A percentile compares a stretch with the other conserved stretches of the same genome.
phyloP scores from a whole-genome alignment of 2,113 vertebrate species.

The Ranitomeya variabilis region DNA sequence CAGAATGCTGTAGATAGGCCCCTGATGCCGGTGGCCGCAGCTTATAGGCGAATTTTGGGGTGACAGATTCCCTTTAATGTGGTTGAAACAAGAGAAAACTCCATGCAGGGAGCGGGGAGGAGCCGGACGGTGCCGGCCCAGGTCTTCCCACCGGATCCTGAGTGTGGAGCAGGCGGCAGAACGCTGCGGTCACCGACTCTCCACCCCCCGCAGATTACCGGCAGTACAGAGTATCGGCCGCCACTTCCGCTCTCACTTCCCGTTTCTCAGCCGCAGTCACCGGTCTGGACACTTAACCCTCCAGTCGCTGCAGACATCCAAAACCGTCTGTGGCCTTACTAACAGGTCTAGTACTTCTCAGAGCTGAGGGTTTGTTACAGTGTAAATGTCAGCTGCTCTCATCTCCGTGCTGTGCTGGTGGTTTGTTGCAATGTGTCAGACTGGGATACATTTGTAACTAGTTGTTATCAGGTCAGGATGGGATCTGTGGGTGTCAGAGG shows the following conservation, averaged over 20 bases:
- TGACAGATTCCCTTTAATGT: no score
- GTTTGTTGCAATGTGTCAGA: background rate
- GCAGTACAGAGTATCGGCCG: background rate
- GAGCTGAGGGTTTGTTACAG: background rate
- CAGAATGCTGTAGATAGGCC: no score
- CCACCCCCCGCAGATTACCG: background rate
- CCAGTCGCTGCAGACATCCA: background rate
- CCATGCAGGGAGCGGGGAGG: background rate
- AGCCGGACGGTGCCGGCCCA: background rate
- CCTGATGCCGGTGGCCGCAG: no score
- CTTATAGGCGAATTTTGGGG: no score
- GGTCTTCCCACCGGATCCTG: background rate
- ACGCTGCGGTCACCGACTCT: background rate
- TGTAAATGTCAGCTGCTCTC: background rate
- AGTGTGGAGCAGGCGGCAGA: background rate
- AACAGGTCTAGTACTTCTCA: background rate
- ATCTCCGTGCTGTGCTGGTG: background rate
- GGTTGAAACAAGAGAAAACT: no score
- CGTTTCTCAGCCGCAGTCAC: background rate
- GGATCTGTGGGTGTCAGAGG: no score
- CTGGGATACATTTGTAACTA: no score
- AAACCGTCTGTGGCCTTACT: background rate
- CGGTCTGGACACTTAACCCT: background rate
- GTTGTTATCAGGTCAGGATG: no score
- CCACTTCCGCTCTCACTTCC: background rate